Conservation (phyloP, 1,140 invertebrate species). For the Sycobia sp. region DNA sequence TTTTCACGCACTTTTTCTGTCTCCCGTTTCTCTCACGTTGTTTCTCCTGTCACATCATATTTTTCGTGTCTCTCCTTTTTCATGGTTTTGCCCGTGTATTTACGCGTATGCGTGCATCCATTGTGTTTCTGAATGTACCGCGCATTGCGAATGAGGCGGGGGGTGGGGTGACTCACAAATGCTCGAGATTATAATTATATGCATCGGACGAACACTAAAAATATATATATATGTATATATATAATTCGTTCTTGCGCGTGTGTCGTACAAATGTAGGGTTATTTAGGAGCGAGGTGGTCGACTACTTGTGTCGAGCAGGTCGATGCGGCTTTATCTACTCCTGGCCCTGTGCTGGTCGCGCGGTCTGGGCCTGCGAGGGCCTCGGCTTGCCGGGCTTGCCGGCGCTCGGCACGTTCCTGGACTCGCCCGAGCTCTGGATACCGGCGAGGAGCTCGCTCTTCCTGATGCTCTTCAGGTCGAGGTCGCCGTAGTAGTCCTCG, state of each 20-base stretch:
- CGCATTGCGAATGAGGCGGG: too few relatives aligned
- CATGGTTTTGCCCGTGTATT: neutral
- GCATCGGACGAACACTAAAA: constrained; percentile 6
- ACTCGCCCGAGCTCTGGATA: constrained; percentile 68
- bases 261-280: too few relatives aligned
- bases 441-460: constrained; percentile 87
- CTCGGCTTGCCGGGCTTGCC: constrained; percentile 61
- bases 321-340: constrained; percentile 33
- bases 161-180: too few relatives aligned
- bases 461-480: constrained; percentile 91
- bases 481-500: constrained; percentile 94
- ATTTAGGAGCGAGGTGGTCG: too few relatives aligned
- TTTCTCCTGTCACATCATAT: too few relatives aligned
- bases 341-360: constrained; percentile 21
- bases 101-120: too few relatives aligned
- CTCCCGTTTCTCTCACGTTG: neutral
- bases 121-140: too few relatives aligned
- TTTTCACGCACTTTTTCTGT: neutral
- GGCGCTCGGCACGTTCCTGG: constrained; percentile 55
- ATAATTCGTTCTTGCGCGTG: too few relatives aligned
- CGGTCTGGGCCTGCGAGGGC: constrained; percentile 53
- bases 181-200: too few relatives aligned
- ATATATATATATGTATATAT: too few relatives aligned
- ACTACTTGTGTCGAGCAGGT: too few relatives aligned
- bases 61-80: neutral